Conservation (phyloP, 2,113 vertebrate species). For the Laticauda laticaudata region DNA sequence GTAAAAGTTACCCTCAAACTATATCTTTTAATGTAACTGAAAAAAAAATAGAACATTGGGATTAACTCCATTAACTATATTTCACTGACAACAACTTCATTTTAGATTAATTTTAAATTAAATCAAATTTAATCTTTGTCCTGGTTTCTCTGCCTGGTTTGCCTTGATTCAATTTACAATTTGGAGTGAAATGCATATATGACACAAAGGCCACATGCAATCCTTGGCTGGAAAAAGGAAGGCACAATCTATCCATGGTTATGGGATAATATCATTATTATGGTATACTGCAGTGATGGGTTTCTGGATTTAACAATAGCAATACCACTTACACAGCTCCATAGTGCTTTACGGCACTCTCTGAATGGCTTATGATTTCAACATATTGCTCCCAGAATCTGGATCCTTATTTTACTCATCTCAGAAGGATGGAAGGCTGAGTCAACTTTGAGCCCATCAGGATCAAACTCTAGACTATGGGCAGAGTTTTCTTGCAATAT, state of each 20-base stretch:
- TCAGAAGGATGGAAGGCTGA: too few species aligned
- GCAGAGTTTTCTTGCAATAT: neutral
- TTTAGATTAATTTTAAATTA: neutral
- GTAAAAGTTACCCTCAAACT: neutral
- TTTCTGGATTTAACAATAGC: neutral
- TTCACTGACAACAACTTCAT: neutral
- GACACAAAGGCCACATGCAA: neutral
- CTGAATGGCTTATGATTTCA: too few species aligned
- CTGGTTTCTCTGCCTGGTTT: neutral
- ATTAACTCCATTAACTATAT: neutral
- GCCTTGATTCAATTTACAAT: neutral
- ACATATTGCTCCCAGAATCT: too few species aligned
- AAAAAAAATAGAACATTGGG: neutral
- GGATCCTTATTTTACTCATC: too few species aligned
- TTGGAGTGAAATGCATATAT: neutral
- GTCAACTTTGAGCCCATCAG: too few species aligned
- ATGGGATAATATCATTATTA: neutral
- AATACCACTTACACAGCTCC: neutral
- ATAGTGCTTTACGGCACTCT: neutral
- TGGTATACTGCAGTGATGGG: neutral
- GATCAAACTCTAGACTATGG: too few species aligned
- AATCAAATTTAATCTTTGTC: neutral
- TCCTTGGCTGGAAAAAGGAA: neutral
- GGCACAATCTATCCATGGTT: neutral
- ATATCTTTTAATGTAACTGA: neutral